These are phyloP conservation scores for Apostichopus parvimensis DNA, from an alignment of 35 echinoderm and acorn worm species.

Conservation along the genomic window DNA sequence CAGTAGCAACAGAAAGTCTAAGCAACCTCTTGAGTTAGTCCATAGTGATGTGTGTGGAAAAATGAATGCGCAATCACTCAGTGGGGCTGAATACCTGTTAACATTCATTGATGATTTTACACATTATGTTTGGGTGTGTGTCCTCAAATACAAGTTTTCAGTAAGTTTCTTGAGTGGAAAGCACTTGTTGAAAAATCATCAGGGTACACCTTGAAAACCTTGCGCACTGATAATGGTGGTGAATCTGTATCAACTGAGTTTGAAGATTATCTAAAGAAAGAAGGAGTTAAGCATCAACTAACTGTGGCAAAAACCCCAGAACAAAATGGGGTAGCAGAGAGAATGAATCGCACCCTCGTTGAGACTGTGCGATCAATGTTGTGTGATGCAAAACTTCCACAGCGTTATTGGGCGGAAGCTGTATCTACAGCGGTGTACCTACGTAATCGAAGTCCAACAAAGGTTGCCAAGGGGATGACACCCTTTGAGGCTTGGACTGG, in stretches of 20 bases:
- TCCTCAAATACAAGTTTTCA: conserved; percentile 5
- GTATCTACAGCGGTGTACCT: not conserved
- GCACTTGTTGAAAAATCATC: not conserved
- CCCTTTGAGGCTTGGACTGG: too few species aligned
- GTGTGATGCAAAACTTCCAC: not conserved
- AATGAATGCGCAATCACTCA: not conserved
- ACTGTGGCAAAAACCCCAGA: not conserved
- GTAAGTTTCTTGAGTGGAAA: conserved; percentile 25
- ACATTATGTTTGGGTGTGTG: conserved; percentile 14
- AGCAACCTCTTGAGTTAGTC: not conserved
- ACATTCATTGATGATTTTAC: conserved; percentile 8
- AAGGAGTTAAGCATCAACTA: not conserved
- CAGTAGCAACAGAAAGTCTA: not conserved
- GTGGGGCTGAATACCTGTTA: not conserved
- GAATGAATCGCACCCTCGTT: not conserved
- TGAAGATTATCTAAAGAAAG: not conserved
- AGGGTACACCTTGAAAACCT: not conserved
- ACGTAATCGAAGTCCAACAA: not conserved
- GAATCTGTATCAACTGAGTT: not conserved
- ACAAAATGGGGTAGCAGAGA: conserved; percentile 1
- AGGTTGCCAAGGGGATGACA: not conserved
- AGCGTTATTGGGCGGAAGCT: not conserved
- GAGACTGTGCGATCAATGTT: conserved; percentile 4
- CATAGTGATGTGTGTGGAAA: conserved; percentile 34
- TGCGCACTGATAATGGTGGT: not conserved